Percentiles rank a stretch among this genome's conserved stretches.
Evolutionary conservation across 2,113 vertebrate species (phyloP).

Genomic region (Mellivora capensis): DNA sequence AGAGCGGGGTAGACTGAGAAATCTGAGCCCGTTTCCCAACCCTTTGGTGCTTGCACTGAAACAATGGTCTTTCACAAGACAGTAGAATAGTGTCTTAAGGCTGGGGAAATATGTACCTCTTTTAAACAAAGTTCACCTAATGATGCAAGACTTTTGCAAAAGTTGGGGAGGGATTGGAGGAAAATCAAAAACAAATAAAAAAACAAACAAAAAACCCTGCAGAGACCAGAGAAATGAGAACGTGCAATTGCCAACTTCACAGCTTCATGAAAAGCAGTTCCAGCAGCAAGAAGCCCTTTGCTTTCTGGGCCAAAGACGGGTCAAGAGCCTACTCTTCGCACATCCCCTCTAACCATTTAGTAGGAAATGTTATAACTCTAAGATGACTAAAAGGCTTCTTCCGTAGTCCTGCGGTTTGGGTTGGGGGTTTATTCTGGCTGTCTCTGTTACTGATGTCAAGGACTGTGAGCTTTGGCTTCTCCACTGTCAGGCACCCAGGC

Average conservation of each 20-base stretch:
- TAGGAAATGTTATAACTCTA: not conserved
- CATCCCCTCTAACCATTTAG: not conserved
- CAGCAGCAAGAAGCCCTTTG: not conserved
- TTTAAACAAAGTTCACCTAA: not conserved
- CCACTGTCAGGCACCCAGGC: not conserved
- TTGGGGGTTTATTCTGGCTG: not conserved
- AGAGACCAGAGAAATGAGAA: slow-evolving; percentile 33
- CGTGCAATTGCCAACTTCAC: not conserved
- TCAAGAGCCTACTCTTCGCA: not conserved
- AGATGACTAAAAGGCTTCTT: not conserved
- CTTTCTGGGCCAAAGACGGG: not conserved
- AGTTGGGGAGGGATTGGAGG: not conserved
- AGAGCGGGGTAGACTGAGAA: not conserved
- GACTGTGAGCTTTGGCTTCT: not conserved
- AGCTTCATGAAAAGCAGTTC: not conserved
- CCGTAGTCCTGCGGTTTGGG: not conserved
- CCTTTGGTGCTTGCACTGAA: not conserved
- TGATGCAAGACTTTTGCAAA: not conserved
- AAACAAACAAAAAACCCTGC: not conserved
- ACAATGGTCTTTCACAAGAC: slow-evolving; percentile 23
- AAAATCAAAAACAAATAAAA: not conserved
- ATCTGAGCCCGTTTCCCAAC: not conserved
- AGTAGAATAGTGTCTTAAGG: not conserved
- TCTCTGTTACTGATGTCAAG: not conserved
- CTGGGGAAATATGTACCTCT: slow-evolving; percentile 15